Conservation (phyloP, 2,797 vertebrate species). For the Amblyopsis hoosieri region DNA sequence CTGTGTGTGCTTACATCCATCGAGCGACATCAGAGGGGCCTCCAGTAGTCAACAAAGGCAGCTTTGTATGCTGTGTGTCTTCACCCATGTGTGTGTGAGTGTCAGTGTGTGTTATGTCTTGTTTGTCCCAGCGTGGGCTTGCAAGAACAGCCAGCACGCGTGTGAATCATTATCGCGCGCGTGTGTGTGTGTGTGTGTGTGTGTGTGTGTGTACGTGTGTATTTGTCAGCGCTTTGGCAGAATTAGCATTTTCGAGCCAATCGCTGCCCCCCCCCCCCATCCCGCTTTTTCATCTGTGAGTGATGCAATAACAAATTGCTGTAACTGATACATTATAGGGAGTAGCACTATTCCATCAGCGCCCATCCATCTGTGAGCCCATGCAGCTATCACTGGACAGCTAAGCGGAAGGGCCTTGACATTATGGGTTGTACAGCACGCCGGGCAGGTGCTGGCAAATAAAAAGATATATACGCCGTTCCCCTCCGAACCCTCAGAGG, state of each 20-base stretch:
- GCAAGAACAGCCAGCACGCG: constrained; percentile 59
- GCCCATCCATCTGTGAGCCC: constrained; percentile 48
- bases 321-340: constrained; percentile 66
- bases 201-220: constrained; percentile 72
- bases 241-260: constrained; percentile 60
- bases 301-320: constrained; percentile 62
- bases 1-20: constrained; percentile 64
- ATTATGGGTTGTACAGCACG: constrained; percentile 40
- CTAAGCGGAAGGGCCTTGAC: constrained; percentile 47
- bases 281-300: constrained; percentile 53
- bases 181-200: constrained; percentile 63
- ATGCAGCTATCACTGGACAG: constrained; percentile 29
- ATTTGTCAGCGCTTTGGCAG: constrained; percentile 62
- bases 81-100: constrained; percentile 21
- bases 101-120: constrained; percentile 30
- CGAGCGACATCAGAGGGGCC: constrained; percentile 55
- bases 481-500: constrained; percentile 21
- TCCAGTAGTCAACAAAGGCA: constrained; percentile 73
- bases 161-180: constrained; percentile 67
- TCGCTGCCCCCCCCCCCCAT: constrained; percentile 43
- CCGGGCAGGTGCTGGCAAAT: constrained; percentile 38
- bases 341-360: constrained; percentile 30
- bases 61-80: constrained; percentile 60
- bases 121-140: constrained; percentile 70
- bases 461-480: constrained; percentile 6